phyloP scores from a whole-genome alignment of 2,113 vertebrate species.

The sheep (Ovis aries) region DNA sequence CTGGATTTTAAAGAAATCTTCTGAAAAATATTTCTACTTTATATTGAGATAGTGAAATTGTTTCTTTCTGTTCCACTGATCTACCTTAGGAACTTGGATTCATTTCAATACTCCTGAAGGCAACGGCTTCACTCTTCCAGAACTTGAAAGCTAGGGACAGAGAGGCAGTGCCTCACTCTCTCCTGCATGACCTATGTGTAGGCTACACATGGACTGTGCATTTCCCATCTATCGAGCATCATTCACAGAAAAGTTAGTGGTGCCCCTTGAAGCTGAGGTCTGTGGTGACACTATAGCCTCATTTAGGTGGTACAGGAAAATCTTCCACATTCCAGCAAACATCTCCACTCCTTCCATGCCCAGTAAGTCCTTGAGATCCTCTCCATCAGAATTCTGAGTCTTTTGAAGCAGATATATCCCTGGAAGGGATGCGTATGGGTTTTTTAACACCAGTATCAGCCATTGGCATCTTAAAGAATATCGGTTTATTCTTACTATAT shows the following conservation, averaged over 20 bases:
- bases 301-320: not conserved
- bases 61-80: not conserved
- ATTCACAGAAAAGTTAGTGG: not conserved
- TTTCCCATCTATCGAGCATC: not conserved
- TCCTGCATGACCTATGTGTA: not conserved
- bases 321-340: not conserved
- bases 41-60: not conserved
- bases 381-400: not conserved
- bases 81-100: not conserved
- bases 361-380: not conserved
- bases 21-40: not conserved
- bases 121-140: rapidly evolving
- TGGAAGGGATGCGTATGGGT: not conserved
- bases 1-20: not conserved
- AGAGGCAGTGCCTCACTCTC: not conserved
- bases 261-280: not conserved
- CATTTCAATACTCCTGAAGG: not conserved
- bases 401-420: not conserved
- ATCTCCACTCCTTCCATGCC: not conserved
- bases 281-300: not conserved
- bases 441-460: not conserved
- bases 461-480: not conserved
- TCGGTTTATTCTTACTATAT: not conserved
- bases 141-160: not conserved
- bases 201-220: rapidly evolving